These are phyloP conservation scores for Lapara coniferarum DNA, from an alignment of 2,888 invertebrate genomes.

Conservation along the genomic window DNA sequence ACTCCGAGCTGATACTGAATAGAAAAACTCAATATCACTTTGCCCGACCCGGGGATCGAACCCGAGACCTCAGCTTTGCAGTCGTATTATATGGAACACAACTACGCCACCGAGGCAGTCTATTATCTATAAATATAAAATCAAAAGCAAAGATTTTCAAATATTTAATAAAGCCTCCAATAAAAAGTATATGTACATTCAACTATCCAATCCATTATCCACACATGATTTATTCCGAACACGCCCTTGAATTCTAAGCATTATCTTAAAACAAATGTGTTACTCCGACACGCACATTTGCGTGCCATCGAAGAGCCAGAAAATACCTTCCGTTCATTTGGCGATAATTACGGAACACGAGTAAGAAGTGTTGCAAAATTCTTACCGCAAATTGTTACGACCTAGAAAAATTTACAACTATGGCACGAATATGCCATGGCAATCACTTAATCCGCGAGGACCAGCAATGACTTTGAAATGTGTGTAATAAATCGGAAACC, in stretches of 20 bases:
- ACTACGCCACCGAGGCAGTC: too few relatives aligned
- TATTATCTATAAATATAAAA: too few relatives aligned
- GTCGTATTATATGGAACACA: too few relatives aligned
- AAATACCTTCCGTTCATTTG: conserved; percentile 57
- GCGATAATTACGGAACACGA: conserved; percentile 64
- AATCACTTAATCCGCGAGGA: conserved; percentile 33
- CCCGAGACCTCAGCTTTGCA: too few relatives aligned
- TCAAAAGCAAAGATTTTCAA: too few relatives aligned
- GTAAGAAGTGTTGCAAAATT: conserved; percentile 63
- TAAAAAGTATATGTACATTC: background rate
- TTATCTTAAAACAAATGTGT: conserved; percentile 54
- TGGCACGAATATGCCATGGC: conserved; percentile 41
- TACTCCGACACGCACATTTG: conserved; percentile 58
- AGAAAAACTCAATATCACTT: too few relatives aligned
- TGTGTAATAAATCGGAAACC: background rate
- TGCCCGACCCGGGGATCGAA: too few relatives aligned
- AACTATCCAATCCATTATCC: background rate
- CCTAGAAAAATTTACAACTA: conserved; percentile 60
- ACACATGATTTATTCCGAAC: conserved; percentile 17
- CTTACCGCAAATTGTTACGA: conserved; percentile 49
- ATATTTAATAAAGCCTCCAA: background rate
- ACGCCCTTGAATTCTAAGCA: conserved; percentile 63
- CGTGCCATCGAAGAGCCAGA: conserved; percentile 52
- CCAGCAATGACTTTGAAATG: background rate
- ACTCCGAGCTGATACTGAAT: too few relatives aligned